Base-by-base conservation (phyloP, 2,888 invertebrate species). In the Uropetala carovei region DNA sequence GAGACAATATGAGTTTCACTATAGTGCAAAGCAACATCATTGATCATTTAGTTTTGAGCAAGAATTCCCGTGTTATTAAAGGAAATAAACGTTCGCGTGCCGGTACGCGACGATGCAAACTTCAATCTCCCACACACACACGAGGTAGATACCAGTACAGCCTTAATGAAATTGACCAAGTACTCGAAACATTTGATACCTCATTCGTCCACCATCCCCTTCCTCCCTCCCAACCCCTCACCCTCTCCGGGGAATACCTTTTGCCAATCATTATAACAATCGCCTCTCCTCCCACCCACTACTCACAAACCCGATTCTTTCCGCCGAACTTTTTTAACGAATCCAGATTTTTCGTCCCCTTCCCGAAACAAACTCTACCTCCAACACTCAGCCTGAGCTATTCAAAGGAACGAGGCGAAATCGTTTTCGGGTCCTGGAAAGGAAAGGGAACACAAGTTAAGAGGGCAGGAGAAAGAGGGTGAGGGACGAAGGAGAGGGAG, bases 351-450 rank as follows among this genome's bases (percentile, higher is more conserved):
- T 75, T 13, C 75, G 22, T 75, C 27, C 27, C 11, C 27, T 13
- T 22, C n/a, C n/a, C n/a, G n/a, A n/a, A n/a, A n/a, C 75, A 22
- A 22, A 11, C 13, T 75, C 22, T 27, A 43, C 43, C 43, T 13
- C 27, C 10, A n/a, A n/a, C n/a, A n/a, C n/a, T 68, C 68, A 64
- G 0, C 64, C 0, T 10, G 22, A 22, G 22, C 75, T 27, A 75
- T 75, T 75, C 75, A 75, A 75, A 75, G 75, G 75, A 68, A 68
- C 64, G 14, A 7, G 22, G 68, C 68, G 68, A 68, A 68, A n/a
- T 75, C 75, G 75, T 75, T 75, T 75, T n/a, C n/a, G 27, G 75
- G 75, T 10, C 22, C 11, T 27, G 27, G 27, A 22, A 75, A 22
- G 22, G 75, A 27, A 27, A 22, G 11, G 27, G 75, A 68, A 18